phyloP scores from a whole-genome alignment of 2,888 invertebrate species.

The Tachina lurida region DNA sequence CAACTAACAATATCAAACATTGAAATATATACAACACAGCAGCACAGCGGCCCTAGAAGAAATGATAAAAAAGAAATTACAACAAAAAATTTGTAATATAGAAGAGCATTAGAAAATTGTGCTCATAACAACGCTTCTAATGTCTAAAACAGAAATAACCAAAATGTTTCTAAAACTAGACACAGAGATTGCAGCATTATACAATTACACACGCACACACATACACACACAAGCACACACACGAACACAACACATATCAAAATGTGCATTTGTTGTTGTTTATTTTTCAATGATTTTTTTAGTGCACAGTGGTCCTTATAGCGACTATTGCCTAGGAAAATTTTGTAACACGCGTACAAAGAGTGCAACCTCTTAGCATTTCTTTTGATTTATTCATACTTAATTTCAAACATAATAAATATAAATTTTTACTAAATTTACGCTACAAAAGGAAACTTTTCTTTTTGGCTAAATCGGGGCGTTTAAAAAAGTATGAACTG shows the following conservation, averaged over 20 bases:
- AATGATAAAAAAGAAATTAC: constrained; percentile 6
- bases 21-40: constrained; percentile 30
- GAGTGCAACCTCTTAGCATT: too few relatives aligned
- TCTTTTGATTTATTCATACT: too few relatives aligned
- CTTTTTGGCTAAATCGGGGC: too few relatives aligned
- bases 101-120: constrained; percentile 42
- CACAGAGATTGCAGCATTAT: constrained; percentile 28
- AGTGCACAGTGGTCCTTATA: background rate
- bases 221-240: background rate
- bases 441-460: too few relatives aligned
- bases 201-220: background rate
- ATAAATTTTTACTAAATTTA: too few relatives aligned
- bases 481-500: too few relatives aligned
- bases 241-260: background rate
- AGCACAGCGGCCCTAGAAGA: constrained; percentile 4
- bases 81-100: constrained; percentile 16
- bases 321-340: background rate
- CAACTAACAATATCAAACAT: constrained; percentile 48
- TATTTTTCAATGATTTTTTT: background rate
- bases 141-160: constrained; percentile 58
- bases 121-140: constrained; percentile 62
- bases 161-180: constrained; percentile 54
- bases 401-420: too few relatives aligned
- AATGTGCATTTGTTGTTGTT: constrained; percentile 10
- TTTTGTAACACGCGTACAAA: background rate